phyloP scores from a whole-genome alignment of 2,888 invertebrate genomes.

The Napeogenes sylphis region DNA sequence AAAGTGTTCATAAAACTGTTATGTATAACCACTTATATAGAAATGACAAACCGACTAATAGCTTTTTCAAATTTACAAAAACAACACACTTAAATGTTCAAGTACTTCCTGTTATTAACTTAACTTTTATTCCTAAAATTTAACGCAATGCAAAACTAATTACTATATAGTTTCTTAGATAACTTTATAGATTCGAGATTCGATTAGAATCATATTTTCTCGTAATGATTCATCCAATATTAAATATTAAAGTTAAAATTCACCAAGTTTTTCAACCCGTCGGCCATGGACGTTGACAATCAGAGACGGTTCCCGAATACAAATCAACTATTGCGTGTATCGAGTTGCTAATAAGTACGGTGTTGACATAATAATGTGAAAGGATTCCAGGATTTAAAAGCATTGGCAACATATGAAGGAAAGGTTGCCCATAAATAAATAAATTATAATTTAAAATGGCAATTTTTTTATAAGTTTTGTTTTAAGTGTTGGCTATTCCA shows the following conservation, averaged over 20 bases:
- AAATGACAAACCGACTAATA: neutral
- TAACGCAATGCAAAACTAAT: too few relatives aligned
- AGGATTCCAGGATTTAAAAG: too few relatives aligned
- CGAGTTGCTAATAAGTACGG: constrained; percentile 20
- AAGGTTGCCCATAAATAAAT: too few relatives aligned
- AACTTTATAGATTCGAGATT: too few relatives aligned
- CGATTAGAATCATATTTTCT: too few relatives aligned
- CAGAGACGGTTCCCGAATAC: constrained; percentile 22
- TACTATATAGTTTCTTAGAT: too few relatives aligned
- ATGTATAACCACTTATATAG: neutral
- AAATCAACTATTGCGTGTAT: constrained; percentile 25
- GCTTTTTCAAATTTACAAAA: constrained; percentile 1
- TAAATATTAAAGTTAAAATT: neutral
- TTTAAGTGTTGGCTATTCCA: too few relatives aligned
- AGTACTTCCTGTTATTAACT: neutral
- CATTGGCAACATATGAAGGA: too few relatives aligned
- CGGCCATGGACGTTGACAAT: constrained; percentile 20
- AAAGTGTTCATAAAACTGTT: neutral
- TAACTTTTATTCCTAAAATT: too few relatives aligned
- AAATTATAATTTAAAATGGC: too few relatives aligned
- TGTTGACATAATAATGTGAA: neutral
- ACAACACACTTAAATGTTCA: neutral
- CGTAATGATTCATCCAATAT: too few relatives aligned
- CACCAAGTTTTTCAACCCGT: neutral
- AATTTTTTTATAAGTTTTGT: too few relatives aligned